Evolutionary conservation across 2,113 vertebrate genomes (phyloP), one percentile per base, ranked within the genome.

Genomic region (Oryzias melastigma): DNA sequence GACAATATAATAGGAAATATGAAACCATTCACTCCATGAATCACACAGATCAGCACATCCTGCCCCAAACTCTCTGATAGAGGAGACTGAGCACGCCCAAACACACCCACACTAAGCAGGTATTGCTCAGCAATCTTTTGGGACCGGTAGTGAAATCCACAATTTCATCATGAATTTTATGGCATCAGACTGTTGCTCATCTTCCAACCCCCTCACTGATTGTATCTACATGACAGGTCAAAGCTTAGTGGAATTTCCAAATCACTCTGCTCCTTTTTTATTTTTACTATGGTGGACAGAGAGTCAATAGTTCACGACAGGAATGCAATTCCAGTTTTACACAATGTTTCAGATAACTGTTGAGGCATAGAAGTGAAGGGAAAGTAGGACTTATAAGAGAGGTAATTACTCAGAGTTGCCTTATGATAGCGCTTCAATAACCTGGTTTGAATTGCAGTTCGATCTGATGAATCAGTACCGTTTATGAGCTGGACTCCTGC

Each of bases 31-130:
- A 73, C 79, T 66, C 57, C 41, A 47, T 20, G 5, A 29, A 69
- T 76, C 73, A 62, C n/a, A 53, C 59, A 63, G 19, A 41, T 43
- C 1, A 48, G 46, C 42, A 75, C 40, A 76, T 80, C 76, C 66
- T 70, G 58, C 54, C 46, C 52, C 73, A 12, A 62, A 69, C 45
- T 47, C 44, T 58, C 27, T 73, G 67, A 84, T 80, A 73, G 78
- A 72, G 61, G 65, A 71, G 71, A 50, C 68, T 52, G 27, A 73
- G 80, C 85, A 86, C 84, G 58, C 85, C 78, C 76, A 12, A 62
- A 79, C 84, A 79, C 85, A 62, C 82, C 79, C 65, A 58, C 24
- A 20, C 57, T 20, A 27, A 50, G 35, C 20, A 45, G 35, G 29
- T 19, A 65, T 77, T 74, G 70, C 78, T 80, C 79, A 79, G 44